phyloP scores from a whole-genome alignment of 2,797 vertebrate genomes.

The Harpagifer antarcticus region DNA sequence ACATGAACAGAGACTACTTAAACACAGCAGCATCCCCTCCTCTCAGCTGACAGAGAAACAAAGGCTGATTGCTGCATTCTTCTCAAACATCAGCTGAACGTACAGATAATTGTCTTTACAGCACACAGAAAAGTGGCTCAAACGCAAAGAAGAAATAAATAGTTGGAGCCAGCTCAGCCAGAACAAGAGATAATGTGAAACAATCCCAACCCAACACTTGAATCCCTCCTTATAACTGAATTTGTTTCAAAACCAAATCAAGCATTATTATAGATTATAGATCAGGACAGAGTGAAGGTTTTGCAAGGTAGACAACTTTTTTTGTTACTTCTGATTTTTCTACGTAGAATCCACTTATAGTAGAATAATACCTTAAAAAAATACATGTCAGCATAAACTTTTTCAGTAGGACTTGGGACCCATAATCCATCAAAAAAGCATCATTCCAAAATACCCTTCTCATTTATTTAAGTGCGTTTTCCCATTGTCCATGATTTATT shows the following conservation, averaged over 20 bases:
- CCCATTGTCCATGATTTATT: not conserved
- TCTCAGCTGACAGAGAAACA: conserved; percentile 48
- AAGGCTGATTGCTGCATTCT: conserved; percentile 64
- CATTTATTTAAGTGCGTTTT: not conserved
- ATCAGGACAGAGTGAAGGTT: not conserved
- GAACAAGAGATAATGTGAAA: conserved; percentile 37
- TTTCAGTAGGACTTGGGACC: not conserved
- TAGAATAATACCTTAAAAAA: not conserved
- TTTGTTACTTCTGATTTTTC: no score
- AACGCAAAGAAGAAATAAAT: conserved; percentile 64
- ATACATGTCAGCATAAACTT: not conserved
- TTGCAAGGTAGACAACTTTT: no score
- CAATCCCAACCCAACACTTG: not conserved
- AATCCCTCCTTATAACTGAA: not conserved
- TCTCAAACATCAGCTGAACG: conserved; percentile 49
- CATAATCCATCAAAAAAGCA: not conserved
- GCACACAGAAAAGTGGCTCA: conserved; percentile 37
- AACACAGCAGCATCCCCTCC: not conserved
- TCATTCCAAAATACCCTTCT: not conserved
- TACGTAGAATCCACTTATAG: no score
- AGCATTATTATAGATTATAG: not conserved
- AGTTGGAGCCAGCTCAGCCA: conserved; percentile 54
- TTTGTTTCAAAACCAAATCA: not conserved
- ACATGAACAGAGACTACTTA: not conserved
- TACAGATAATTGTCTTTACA: conserved; percentile 64